Base-by-base conservation (phyloP, 2,888 invertebrate species). In the Pterostichus niger region DNA sequence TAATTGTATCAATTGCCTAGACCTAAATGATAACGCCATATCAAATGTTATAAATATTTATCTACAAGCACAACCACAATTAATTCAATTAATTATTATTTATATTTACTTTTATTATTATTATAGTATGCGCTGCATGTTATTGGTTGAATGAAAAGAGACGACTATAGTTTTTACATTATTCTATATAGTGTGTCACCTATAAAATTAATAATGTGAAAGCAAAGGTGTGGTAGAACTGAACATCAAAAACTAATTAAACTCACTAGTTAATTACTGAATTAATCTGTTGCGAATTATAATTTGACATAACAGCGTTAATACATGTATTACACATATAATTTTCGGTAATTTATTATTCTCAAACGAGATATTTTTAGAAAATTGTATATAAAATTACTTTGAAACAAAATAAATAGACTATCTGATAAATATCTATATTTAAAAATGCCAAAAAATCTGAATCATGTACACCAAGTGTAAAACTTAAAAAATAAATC, bases 381-480 rank as follows among this genome's bases (percentile, higher is more conserved):
- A 59, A 59, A 59, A 59, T 31, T 11, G 59, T 31, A 10, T 31
- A 17, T 17, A 17, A 7, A 56, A 56, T 17, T 56, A 31, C 11
- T 59, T 31, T 31, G 31, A 24, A 59, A 59, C 9, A 31, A 59
- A 59, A 49, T 49, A 49, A 59, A 59, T 31, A 59, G 17, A 59
- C 7, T 10, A 11, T 31, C 24, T 59, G 59, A 59, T 59, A 31
- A 17, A 31, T 59, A 59, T 64, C 64, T 64, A 64, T 40, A 64
- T 64, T 64, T 64, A 64, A 24, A 64, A 64, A 10, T 61, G 61
- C 5, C 31, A 24, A 61, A 61, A 31, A 61, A 6, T 31, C 31
- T 31, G 59, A 59, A 59, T 64, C 64, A 64, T 64, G 40, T 35
- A 64, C n/a, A 40, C 64, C n/a, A 6, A 49, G n/a, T 49, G 6